phyloP scores from a whole-genome alignment of 1,140 invertebrate species.

The Drosophila kikkawai region DNA sequence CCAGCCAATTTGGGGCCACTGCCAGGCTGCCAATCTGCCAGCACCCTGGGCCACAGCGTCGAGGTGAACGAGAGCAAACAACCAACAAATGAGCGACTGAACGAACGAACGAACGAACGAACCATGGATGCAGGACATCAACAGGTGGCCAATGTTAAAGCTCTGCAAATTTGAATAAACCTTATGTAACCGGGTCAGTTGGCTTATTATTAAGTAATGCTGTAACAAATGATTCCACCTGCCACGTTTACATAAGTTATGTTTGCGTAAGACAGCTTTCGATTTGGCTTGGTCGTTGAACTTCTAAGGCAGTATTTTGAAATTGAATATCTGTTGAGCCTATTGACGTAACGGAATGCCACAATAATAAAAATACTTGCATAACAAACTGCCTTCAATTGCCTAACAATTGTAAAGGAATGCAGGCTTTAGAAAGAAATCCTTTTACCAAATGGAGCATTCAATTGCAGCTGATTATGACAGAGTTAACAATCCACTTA shows the following conservation, averaged over 20 bases:
- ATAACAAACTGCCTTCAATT: neutral
- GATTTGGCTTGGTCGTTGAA: slow-evolving; percentile 26
- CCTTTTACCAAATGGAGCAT: slow-evolving; percentile 1
- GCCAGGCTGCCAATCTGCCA: slow-evolving; percentile 21
- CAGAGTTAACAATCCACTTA: slow-evolving; percentile 19
- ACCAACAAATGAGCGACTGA: slow-evolving; percentile 9
- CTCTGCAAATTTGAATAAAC: slow-evolving; percentile 25
- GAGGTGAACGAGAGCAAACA: slow-evolving; percentile 46
- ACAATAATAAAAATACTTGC: neutral
- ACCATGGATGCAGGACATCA: neutral
- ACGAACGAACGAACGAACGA: neutral
- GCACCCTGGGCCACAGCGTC: slow-evolving; percentile 21
- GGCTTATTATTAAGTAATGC: slow-evolving; percentile 34
- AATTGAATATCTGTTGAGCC: neutral
- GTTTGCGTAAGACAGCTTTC: slow-evolving; percentile 19
- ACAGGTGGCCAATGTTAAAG: slow-evolving; percentile 34
- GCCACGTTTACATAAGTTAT: slow-evolving; percentile 14
- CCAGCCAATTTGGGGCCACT: slow-evolving; percentile 42
- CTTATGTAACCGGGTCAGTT: slow-evolving; percentile 29
- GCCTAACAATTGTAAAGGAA: neutral
- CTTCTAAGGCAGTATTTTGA: neutral
- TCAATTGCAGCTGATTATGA: slow-evolving; percentile 13
- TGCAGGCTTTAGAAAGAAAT: neutral
- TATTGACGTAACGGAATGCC: neutral
- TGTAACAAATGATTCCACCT: slow-evolving; percentile 3